These are phyloP conservation scores for Bembecia ichneumoniformis DNA, from an alignment of 2,888 invertebrate species.

Conservation along the genomic window DNA sequence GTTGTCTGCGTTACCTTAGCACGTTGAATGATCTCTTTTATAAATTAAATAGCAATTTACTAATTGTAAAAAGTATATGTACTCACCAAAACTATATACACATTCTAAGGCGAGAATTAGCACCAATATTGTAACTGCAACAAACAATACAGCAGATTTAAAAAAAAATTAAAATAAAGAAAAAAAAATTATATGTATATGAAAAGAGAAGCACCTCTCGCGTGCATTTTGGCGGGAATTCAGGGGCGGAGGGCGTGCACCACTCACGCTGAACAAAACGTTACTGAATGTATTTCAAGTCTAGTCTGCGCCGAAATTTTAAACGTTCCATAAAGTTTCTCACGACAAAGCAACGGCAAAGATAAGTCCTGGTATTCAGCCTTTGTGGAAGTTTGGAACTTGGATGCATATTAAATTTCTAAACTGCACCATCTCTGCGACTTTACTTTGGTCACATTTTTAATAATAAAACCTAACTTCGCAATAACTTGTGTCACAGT, in stretches of 20 bases:
- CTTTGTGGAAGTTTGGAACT: not conserved
- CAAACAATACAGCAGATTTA: conserved; percentile 17
- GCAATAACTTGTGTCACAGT: too few relatives aligned
- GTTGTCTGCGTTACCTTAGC: too few relatives aligned
- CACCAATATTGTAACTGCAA: conserved; percentile 55
- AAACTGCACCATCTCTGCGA: too few relatives aligned
- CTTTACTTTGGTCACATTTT: too few relatives aligned
- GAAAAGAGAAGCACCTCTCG: conserved; percentile 35
- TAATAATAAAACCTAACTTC: too few relatives aligned
- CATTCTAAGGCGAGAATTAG: conserved; percentile 43
- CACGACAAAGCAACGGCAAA: not conserved
- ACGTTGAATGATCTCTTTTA: too few relatives aligned
- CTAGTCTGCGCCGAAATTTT: too few relatives aligned
- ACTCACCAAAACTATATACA: conserved; percentile 55
- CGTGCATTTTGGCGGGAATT: conserved; percentile 52
- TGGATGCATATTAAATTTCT: not conserved
- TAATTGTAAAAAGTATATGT: not conserved
- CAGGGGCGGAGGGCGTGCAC: conserved; percentile 31
- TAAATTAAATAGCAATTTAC: too few relatives aligned
- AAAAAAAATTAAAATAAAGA: conserved; percentile 3
- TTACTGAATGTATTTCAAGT: conserved; percentile 25
- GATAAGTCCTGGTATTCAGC: not conserved
- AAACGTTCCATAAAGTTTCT: conserved; percentile 3
- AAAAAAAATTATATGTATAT: too few relatives aligned
- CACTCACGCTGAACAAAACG: conserved; percentile 24